A percentile compares a stretch with the other conserved stretches of the same genome.
Evolutionary conservation across 30 jellyfish, hydroid and myxozoan species (phyloP).

Genomic region (Chrysaora quinquecirrha): DNA sequence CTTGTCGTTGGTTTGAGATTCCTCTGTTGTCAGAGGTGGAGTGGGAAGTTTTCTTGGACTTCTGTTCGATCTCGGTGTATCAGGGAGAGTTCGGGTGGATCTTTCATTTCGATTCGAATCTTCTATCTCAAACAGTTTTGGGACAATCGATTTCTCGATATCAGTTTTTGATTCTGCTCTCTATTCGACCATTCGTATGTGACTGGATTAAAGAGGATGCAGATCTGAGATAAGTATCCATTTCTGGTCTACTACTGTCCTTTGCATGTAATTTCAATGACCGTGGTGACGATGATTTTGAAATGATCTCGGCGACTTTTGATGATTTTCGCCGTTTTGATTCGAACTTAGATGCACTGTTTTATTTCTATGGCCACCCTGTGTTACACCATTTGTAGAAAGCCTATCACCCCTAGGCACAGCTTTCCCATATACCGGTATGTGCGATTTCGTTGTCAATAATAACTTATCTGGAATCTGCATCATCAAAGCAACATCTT

Average conservation of each 20-base stretch:
- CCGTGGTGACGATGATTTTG: background rate
- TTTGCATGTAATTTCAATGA: conserved; percentile 5
- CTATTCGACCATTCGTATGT: background rate
- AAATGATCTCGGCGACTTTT: background rate
- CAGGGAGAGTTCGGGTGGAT: conserved; percentile 27
- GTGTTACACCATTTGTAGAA: too few species aligned
- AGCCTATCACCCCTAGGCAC: conserved; percentile 19
- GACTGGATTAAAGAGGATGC: background rate
- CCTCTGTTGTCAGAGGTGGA: conserved; percentile 41
- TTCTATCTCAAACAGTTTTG: background rate
- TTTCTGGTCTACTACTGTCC: background rate
- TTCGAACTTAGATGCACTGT: too few species aligned
- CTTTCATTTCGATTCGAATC: background rate
- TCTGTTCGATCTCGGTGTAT: conserved; percentile 20
- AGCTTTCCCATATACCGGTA: conserved; percentile 47
- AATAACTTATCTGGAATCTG: conserved; percentile 79
- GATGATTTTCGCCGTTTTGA: too few species aligned
- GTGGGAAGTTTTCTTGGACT: conserved; percentile 64
- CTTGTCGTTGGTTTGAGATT: background rate
- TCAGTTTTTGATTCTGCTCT: background rate
- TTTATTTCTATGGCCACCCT: too few species aligned
- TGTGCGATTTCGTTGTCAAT: conserved; percentile 81
- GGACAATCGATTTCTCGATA: background rate
- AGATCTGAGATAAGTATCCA: too few species aligned
- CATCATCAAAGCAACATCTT: conserved; percentile 91